Percentiles rank a stretch among this genome's conserved stretches.
Evolutionary conservation across 1,140 invertebrate genomes (phyloP).

Genomic region (Stenopsyche tienmushanensis): DNA sequence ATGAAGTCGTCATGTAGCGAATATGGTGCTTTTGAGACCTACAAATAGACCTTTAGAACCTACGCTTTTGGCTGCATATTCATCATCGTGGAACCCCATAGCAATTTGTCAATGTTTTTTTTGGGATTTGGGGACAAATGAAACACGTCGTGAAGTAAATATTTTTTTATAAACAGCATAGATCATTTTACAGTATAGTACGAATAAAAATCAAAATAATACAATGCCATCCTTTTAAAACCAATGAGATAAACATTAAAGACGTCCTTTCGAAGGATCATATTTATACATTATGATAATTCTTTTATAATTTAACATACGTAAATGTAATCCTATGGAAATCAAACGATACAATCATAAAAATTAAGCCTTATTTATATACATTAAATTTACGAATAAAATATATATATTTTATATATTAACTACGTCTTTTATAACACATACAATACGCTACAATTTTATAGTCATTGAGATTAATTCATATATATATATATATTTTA

Average conservation of each 20-base stretch:
- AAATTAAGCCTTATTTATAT: slow-evolving; percentile 1
- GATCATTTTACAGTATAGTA: slow-evolving; percentile 24
- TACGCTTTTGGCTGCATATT: neutral
- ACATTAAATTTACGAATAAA: neutral
- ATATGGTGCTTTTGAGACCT: no score
- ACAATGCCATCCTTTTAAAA: neutral
- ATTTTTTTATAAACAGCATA: slow-evolving; percentile 41
- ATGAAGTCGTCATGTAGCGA: neutral
- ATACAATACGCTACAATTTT: no score
- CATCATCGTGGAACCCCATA: neutral
- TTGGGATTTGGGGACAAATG: neutral
- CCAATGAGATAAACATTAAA: neutral
- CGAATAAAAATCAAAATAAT: neutral
- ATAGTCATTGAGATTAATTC: no score
- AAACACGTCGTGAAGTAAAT: slow-evolving; percentile 32
- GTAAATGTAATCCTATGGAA: slow-evolving; percentile 1
- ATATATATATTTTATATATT: no score
- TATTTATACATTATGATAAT: slow-evolving; percentile 1
- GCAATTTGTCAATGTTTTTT: neutral
- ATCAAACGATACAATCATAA: neutral
- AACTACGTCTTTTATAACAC: no score
- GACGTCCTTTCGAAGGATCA: neutral
- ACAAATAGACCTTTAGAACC: neutral
- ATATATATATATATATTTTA: neutral
- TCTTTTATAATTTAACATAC: neutral